These are phyloP conservation scores for Nomada fabriciana DNA, from an alignment of 2,888 invertebrate genomes.

Conservation along the genomic window DNA sequence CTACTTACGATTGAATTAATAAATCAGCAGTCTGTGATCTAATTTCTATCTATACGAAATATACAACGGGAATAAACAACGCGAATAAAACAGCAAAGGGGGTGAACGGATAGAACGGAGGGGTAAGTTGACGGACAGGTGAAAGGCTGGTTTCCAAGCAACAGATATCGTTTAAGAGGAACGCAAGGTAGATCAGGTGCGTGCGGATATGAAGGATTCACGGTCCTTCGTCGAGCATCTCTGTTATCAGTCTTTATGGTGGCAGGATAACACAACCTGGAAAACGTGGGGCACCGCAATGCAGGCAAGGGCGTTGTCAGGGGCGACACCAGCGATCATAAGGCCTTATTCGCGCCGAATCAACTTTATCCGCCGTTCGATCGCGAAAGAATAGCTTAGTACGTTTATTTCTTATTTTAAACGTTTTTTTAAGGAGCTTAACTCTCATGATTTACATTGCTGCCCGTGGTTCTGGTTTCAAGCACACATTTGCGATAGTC, in stretches of 20 bases:
- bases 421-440: not conserved
- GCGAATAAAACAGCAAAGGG: not conserved
- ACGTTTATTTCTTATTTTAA: slow-evolving; percentile 59
- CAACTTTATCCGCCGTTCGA: slow-evolving; percentile 61
- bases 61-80: too few species aligned
- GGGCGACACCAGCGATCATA: slow-evolving; percentile 81
- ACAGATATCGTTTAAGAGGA: slow-evolving; percentile 41
- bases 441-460: not conserved
- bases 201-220: slow-evolving; percentile 43
- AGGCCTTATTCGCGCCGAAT: slow-evolving; percentile 69
- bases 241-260: slow-evolving; percentile 56
- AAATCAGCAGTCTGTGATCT: not conserved
- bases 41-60: not conserved
- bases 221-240: slow-evolving; percentile 39
- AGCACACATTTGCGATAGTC: too few species aligned
- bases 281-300: slow-evolving; percentile 79
- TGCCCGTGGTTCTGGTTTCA: too few species aligned
- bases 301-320: slow-evolving; percentile 84
- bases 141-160: slow-evolving; percentile 32
- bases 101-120: not conserved
- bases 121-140: not conserved
- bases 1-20: slow-evolving; percentile 9
- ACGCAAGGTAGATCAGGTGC: slow-evolving; percentile 31
- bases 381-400: slow-evolving; percentile 58
- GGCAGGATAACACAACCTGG: slow-evolving; percentile 63